These are phyloP conservation scores for Pocillopora grandis DNA, from an alignment of 92 coral and sea anemone species.

Conservation along the genomic window DNA sequence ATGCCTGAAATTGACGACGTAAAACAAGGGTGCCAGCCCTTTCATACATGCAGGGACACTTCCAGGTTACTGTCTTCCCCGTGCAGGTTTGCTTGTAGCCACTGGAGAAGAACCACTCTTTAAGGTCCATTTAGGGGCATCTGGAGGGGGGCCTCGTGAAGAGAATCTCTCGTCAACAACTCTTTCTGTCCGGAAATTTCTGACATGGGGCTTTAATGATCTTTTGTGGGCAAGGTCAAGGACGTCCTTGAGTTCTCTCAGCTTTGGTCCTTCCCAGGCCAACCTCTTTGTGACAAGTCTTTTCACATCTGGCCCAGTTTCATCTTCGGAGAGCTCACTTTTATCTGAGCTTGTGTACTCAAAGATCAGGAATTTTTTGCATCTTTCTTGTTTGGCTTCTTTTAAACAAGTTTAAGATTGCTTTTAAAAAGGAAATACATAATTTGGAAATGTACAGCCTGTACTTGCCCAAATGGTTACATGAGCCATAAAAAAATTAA, in stretches of 20 bases:
- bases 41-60: neutral
- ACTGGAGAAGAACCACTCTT: neutral
- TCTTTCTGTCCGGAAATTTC: neutral
- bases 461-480: too few species aligned
- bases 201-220: neutral
- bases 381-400: neutral
- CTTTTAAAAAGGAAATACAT: too few species aligned
- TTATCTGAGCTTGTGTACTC: conserved; percentile 2
- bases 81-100: neutral
- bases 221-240: neutral
- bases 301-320: neutral
- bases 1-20: neutral
- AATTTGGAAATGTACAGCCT: too few species aligned
- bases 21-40: neutral
- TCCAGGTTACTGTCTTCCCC: neutral
- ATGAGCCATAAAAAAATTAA: too few species aligned
- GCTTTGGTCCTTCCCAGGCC: neutral
- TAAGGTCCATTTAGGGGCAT: neutral
- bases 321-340: neutral
- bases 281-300: neutral
- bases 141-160: neutral
- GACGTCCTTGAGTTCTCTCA: neutral
- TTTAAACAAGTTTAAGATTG: too few species aligned
- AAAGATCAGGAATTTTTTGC: neutral
- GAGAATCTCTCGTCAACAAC: neutral